These are phyloP conservation scores for Channa maculata DNA, from an alignment of 2,113 vertebrate species.

Conservation along the genomic window DNA sequence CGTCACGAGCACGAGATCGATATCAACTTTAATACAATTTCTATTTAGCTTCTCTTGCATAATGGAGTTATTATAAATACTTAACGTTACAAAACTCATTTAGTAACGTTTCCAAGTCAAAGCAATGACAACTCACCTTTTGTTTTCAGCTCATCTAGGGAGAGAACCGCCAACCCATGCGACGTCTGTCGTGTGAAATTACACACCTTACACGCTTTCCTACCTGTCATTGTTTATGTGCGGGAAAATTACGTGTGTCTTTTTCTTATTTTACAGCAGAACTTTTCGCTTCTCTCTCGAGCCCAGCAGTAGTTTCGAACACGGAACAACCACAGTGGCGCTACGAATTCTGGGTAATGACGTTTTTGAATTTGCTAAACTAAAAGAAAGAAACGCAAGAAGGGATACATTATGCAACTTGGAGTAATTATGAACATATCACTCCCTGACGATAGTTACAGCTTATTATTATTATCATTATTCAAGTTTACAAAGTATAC, in stretches of 20 bases:
- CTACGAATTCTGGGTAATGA: conserved; percentile 48
- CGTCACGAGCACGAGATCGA: no score
- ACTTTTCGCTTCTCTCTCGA: neutral
- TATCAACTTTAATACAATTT: neutral
- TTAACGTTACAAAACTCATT: no score
- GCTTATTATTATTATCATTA: no score
- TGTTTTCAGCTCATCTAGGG: conserved; percentile 76
- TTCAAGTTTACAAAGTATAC: no score
- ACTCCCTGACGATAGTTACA: no score
- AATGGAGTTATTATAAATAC: neutral
- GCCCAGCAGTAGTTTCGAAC: conserved; percentile 11
- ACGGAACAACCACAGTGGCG: conserved; percentile 33
- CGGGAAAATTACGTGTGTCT: neutral
- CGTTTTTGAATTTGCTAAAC: conserved; percentile 10
- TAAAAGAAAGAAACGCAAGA: no score
- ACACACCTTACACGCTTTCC: conserved; percentile 80
- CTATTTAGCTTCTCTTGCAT: neutral
- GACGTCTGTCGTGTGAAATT: conserved; percentile 74
- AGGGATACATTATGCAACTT: no score
- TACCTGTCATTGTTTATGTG: conserved; percentile 69
- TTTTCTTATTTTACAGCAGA: neutral
- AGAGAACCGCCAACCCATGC: conserved; percentile 73
- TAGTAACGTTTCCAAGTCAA: neutral
- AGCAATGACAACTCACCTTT: conserved; percentile 74
- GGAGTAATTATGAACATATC: no score